Evolutionary conservation across 1,140 invertebrate species (phyloP), one percentile per base, ranked within the genome.

Genomic region (Marisa cornuarietis): DNA sequence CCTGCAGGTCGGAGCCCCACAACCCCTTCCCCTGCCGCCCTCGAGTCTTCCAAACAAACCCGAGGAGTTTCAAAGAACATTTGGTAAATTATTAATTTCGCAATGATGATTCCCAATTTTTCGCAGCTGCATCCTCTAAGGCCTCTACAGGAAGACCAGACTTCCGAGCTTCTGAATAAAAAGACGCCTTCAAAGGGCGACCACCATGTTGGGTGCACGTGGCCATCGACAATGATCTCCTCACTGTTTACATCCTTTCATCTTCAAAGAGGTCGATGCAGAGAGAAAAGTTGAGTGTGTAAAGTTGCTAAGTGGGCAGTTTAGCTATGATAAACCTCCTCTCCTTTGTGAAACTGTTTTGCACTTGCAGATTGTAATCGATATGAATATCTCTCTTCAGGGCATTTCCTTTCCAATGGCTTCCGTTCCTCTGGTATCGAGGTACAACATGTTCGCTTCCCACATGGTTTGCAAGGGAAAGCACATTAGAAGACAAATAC

Each of bases 11-110:
- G 1, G 22, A 51, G 16, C 1, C 14, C 49, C n/a, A n/a, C n/a
- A n/a, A n/a, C 51, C 42, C 42, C 71, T 18, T n/a, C 49, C 49
- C 71, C 71, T 54, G 26, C 22, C 71, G 22, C 71, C n/a, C 24
- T n/a, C 49, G 9, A 58, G 54, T 58, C 54, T 58, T n/a, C 31
- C 71, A 73, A 73, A 73, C 71, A 73, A 73, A 73, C 71, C 71
- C 3, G 51, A 16, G 42, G 54, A 31, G 24, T 73, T 52, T 73
- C 71, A 73, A 73, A 73, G 71, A 73, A 22, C 71, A 73, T 73
- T 73, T 73, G 71, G 42, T 52, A 73, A 73, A 73, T 73, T 73
- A 73, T 73, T 73, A 73, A 73, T 73, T 73, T 73, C 71, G 42
- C 16, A 52, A 73, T 73, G 71, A 73, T 73, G 71, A 73, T 54